A percentile compares a stretch with the other conserved stretches of the same genome.
Evolutionary conservation across 1,140 invertebrate species (phyloP).

Genomic region (Drosophila teissieri): DNA sequence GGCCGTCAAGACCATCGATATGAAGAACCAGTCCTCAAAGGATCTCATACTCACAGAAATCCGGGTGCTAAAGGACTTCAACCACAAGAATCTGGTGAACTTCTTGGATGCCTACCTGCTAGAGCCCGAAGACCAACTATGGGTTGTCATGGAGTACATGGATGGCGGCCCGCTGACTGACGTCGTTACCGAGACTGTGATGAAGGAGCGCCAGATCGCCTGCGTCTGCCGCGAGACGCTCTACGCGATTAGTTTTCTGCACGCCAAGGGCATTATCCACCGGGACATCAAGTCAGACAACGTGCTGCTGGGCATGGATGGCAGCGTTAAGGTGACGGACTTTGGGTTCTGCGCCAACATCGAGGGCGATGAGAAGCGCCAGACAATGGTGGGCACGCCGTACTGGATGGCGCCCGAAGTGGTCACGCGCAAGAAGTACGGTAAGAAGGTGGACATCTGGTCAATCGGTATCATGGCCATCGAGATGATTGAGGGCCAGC

Average conservation of each 20-base stretch:
- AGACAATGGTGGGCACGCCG: slow-evolving; percentile 97
- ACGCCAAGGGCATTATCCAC: slow-evolving; percentile 95
- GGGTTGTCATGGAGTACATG: slow-evolving; percentile 97
- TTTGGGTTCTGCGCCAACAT: slow-evolving; percentile 98
- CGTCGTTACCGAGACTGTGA: slow-evolving; percentile 98
- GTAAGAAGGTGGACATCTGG: slow-evolving; percentile 98
- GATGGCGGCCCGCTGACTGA: slow-evolving; percentile 98
- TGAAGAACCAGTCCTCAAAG: slow-evolving; percentile 96
- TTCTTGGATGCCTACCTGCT: slow-evolving; percentile 95
- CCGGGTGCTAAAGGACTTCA: slow-evolving; percentile 95
- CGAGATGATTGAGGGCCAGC: slow-evolving; percentile 99
- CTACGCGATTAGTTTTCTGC: slow-evolving; percentile 96
- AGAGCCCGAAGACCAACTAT: slow-evolving; percentile 94
- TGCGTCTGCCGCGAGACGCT: slow-evolving; percentile 97
- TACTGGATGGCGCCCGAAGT: slow-evolving; percentile 97
- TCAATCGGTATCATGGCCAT: slow-evolving; percentile 97
- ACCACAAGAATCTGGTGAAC: slow-evolving; percentile 98
- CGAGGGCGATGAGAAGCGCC: slow-evolving; percentile 95
- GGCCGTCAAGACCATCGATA: slow-evolving; percentile 98
- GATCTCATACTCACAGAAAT: slow-evolving; percentile 98
- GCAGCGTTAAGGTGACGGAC: slow-evolving; percentile 98
- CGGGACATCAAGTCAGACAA: slow-evolving; percentile 99
- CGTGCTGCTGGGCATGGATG: slow-evolving; percentile 97
- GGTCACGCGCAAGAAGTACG: slow-evolving; percentile 92
- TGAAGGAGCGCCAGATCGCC: slow-evolving; percentile 98